A percentile compares a stretch with the other conserved stretches of the same genome.
Evolutionary conservation across 2,797 vertebrate genomes (phyloP).

Genomic region (Onychomys leucogaster): DNA sequence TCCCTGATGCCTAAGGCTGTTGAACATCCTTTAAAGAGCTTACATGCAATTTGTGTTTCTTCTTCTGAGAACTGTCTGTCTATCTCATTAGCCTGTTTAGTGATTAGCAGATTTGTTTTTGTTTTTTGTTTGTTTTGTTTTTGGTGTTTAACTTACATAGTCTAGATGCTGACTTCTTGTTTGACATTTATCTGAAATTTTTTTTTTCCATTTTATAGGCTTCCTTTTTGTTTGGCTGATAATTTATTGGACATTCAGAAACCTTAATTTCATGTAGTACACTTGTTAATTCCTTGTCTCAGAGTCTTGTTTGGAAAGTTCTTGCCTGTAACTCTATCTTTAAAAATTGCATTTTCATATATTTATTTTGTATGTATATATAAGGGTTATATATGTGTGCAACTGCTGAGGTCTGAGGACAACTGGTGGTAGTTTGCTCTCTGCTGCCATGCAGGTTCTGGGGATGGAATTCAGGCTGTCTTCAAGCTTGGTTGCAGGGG

Average conservation of each 20-base stretch:
- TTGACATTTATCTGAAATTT: neutral
- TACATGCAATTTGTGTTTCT: neutral
- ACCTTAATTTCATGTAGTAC: neutral
- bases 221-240: neutral
- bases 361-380: neutral
- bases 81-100: neutral
- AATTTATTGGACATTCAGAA: neutral
- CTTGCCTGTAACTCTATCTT: neutral
- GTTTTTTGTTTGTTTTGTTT: neutral
- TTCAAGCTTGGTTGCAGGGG: neutral
- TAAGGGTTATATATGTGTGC: neutral
- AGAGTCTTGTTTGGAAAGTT: neutral
- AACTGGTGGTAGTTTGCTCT: neutral
- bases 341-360: neutral
- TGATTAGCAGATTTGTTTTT: neutral
- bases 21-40: neutral
- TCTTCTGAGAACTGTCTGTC: neutral
- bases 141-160: neutral
- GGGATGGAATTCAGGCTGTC: neutral
- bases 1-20: neutral
- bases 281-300: neutral
- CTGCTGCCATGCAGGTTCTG: neutral
- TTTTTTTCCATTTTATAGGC: neutral
- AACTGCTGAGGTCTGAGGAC: neutral
- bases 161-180: neutral